Conservation (phyloP, 2,797 vertebrate species). For the Sebastes jordani region DNA sequence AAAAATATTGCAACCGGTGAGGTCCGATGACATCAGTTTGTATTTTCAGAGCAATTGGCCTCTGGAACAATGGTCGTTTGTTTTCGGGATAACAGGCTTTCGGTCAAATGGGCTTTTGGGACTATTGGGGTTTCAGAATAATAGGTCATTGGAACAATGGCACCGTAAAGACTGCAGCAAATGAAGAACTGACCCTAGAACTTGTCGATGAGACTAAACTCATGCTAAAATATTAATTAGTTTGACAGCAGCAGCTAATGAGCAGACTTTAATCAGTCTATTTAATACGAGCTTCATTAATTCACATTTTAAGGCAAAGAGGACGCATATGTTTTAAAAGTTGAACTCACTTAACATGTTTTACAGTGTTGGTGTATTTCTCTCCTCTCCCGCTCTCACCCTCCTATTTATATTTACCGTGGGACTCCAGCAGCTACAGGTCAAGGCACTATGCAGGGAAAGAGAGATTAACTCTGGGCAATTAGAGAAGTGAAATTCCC, state of each 20-base stretch:
- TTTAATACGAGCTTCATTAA: not conserved
- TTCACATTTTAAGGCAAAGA: not conserved
- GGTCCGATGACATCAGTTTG: not conserved
- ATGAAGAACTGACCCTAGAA: not conserved
- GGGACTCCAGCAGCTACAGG: slow-evolving; percentile 49
- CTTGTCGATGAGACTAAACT: not conserved
- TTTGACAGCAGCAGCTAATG: not conserved
- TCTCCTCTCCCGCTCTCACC: not conserved
- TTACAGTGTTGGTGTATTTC: slow-evolving; percentile 17
- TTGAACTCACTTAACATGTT: not conserved
- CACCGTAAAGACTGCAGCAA: not conserved
- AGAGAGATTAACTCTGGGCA: slow-evolving; percentile 71
- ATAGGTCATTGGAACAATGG: not conserved
- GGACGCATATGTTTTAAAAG: not conserved
- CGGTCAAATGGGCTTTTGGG: too few species aligned
- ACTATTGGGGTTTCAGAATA: not conserved
- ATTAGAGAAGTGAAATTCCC: slow-evolving; percentile 68
- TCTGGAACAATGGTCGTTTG: too few species aligned
- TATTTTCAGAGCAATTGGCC: too few species aligned
- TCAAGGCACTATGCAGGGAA: slow-evolving; percentile 38
- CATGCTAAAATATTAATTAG: not conserved
- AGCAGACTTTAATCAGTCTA: not conserved
- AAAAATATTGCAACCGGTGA: not conserved
- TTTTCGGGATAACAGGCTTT: too few species aligned
- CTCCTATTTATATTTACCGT: slow-evolving; percentile 53